Evolutionary conservation across 2,888 invertebrate species (phyloP).

Genomic region (Eupithecia pulchellata): DNA sequence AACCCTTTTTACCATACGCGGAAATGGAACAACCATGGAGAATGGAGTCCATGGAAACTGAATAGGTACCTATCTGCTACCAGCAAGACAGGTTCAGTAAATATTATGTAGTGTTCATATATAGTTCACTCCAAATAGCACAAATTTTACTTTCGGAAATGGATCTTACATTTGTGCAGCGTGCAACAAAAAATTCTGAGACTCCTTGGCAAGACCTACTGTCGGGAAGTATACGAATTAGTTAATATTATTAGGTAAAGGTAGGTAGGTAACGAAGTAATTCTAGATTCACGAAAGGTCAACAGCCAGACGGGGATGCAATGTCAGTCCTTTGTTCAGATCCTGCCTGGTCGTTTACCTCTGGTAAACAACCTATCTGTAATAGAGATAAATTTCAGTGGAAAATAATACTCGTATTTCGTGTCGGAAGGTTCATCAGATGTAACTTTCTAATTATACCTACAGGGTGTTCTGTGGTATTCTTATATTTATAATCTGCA

Average conservation of each 20-base stretch:
- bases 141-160: no score
- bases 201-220: background rate
- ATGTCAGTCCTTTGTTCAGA: conserved; percentile 66
- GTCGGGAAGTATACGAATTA: background rate
- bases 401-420: background rate
- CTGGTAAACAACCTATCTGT: conserved; percentile 26
- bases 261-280: background rate
- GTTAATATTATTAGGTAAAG: background rate
- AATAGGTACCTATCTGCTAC: no score
- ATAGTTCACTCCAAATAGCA: no score
- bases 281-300: conserved; percentile 56
- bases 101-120: no score
- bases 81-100: no score
- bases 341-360: conserved; percentile 71
- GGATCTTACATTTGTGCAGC: no score
- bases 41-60: background rate
- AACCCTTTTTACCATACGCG: no score
- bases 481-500: no score
- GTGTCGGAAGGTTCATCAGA: background rate
- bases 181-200: background rate
- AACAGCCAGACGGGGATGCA: conserved; percentile 75
- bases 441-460: background rate
- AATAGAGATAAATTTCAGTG: background rate
- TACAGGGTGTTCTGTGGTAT: background rate
- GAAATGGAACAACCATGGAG: background rate